phyloP scores from a whole-genome alignment of 1,140 invertebrate genomes.

The Neodiprion virginianus region DNA sequence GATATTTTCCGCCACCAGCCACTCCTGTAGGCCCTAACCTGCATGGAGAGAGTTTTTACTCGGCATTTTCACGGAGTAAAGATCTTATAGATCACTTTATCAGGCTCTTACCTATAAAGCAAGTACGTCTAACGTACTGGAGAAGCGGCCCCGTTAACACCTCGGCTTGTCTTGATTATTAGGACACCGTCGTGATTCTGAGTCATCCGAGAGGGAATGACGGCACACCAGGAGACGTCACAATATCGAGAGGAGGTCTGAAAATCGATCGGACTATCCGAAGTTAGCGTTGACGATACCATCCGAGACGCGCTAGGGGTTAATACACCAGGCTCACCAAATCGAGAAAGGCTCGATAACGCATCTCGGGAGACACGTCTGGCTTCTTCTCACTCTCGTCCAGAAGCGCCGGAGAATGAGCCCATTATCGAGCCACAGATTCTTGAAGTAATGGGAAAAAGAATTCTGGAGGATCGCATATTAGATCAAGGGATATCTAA shows the following conservation, averaged over 20 bases:
- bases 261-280: neutral
- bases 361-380: no score
- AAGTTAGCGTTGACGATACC: no score
- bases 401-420: no score
- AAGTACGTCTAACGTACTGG: neutral
- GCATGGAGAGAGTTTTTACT: constrained; percentile 13
- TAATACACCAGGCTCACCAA: no score
- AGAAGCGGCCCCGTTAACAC: constrained; percentile 1
- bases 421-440: neutral
- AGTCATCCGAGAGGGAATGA: no score
- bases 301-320: no score
- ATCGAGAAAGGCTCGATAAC: no score
- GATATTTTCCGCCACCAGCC: no score
- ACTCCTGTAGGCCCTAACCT: constrained; percentile 11
- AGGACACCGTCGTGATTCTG: constrained; percentile 3
- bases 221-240: no score
- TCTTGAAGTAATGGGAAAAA: constrained; percentile 11
- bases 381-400: no score
- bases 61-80: constrained; percentile 3
- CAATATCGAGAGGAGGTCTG: neutral
- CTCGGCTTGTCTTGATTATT: neutral
- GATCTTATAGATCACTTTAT: constrained; percentile 13
- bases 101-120: constrained; percentile 10
- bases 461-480: constrained; percentile 6
- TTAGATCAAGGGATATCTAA: constrained; percentile 7